Base-by-base conservation (phyloP, 2,797 vertebrate species). In the Syndactyla subalaris region DNA sequence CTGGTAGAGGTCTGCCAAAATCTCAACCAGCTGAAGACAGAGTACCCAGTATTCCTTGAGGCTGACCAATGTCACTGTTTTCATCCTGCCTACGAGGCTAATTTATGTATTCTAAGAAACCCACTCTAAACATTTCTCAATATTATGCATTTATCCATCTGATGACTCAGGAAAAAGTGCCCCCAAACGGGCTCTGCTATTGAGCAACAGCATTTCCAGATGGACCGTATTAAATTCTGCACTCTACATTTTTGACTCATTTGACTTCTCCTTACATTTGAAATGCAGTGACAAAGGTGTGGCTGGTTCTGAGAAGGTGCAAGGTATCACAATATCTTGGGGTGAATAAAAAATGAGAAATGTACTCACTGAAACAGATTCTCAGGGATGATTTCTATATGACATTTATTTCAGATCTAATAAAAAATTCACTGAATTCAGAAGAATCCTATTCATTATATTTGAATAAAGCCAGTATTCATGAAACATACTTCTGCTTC, bases 401-500 rank as follows among this genome's bases (percentile, higher is more conserved):
- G 38, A 41, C 81, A 61, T 79, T 95, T 71, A 52, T 73, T 94
- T 89, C 9, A 7, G 76, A 78, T 9, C 32, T 59, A 67, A 88
- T 70, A 51, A 74, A 82, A 91, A 90, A 70, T 15, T 41, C 59
- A 68, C 38, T 34, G 52, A 76, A 93, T 81, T 92, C 65, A 58
- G 49, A 74, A 81, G 78, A 57, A 90, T 55, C 61, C 34, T 36
- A 57, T 84, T 66, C 51, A 55, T 89, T 91, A 61, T 59, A 85
- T 79, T 84, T 71, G 32, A 71, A 79, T 83, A 92, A 94, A 91
- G 24, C 63, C 36, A 43, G 76, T 95, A 61, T 77, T 89, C 27
- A 36, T 46, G 52, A 82, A 75, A 81, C 77, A 66, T 27, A 14
- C 34, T 74, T 62, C 65, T 78, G 46, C 41, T 82, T 70, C 74